Evolutionary conservation across 1,140 invertebrate species (phyloP), one percentile per base, ranked within the genome.

Genomic region (Ips nitidus): DNA sequence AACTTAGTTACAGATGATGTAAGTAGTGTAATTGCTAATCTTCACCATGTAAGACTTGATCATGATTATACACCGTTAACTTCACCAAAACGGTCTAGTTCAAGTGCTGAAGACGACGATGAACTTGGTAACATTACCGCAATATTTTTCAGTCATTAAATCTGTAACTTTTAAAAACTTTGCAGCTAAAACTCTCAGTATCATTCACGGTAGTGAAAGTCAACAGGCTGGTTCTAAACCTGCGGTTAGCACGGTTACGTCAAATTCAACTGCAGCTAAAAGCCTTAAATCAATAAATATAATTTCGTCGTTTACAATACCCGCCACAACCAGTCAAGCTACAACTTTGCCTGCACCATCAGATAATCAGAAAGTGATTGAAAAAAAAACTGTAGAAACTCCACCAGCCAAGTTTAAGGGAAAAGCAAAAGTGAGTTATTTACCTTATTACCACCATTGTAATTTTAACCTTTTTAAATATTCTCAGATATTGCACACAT

Each of bases 31-130:
- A 74, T 77, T 80, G 73, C 79, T 77, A 78, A 84, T 82, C 78
- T 84, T 79, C 75, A 83, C 76, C 79, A 81, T 57, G 86, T 89
- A 66, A 82, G 83, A 74, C 87, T 88, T 80, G 88, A 89, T 78
- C 88, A 89, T 77, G 88, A 88, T 73, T 89, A 89, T 73, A 89
- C 87, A 63, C 83, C 86, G 36, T 83, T 85, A 42, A 87, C 83
- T 53, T 85, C 85, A 36, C 84, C 84, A 22, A 83, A 81, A 72
- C 83, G 85, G 74, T 77, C 80, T 43, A 77, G 40, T 56, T 39
- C 68, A 56, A 38, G 52, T 37, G 22, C 37, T 8, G 72, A 77
- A 60, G 72, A 75, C 52, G 78, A 80, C 69, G 79, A 80, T 69
- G 69, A 71, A 50, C 37, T 70, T 42, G 43, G 68, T 70, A 55